A percentile compares a stretch with the other conserved stretches of the same genome.
phyloP scores from a whole-genome alignment of 2,113 vertebrate species.

The Macroglossus sobrinus region DNA sequence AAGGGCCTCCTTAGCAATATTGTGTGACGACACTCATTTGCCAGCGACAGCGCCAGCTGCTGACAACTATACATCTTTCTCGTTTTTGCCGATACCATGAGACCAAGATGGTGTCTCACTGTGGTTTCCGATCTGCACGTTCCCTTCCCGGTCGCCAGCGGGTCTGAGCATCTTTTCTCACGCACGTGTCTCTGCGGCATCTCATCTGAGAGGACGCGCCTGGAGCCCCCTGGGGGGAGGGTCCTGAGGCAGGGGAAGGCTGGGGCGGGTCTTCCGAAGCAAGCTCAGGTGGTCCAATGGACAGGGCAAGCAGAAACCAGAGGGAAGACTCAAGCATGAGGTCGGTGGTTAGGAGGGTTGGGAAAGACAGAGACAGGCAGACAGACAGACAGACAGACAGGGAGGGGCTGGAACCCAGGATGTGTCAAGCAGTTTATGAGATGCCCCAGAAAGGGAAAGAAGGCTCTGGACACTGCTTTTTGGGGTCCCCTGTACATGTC shows the following conservation, averaged over 20 bases:
- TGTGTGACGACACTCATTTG: no score
- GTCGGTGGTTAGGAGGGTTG: no score
- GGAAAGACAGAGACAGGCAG: background rate
- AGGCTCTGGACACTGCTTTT: background rate
- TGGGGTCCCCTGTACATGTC: background rate
- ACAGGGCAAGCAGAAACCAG: background rate
- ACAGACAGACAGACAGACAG: background rate
- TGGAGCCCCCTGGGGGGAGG: background rate
- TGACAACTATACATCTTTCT: background rate
- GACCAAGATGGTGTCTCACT: background rate
- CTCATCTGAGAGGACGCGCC: background rate
- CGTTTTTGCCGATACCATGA: background rate
- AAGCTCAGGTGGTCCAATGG: background rate
- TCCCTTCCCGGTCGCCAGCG: background rate
- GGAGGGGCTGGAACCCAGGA: background rate
- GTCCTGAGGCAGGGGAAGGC: background rate
- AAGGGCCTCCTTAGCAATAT: no score
- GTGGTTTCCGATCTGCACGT: background rate
- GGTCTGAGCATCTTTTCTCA: background rate
- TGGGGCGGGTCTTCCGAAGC: background rate
- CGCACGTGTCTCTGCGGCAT: background rate
- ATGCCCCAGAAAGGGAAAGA: background rate
- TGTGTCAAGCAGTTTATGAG: background rate
- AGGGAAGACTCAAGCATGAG: background rate
- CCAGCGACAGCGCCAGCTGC: no score